Base-by-base conservation (phyloP, 2,888 invertebrate species). In the Agrochola macilenta region DNA sequence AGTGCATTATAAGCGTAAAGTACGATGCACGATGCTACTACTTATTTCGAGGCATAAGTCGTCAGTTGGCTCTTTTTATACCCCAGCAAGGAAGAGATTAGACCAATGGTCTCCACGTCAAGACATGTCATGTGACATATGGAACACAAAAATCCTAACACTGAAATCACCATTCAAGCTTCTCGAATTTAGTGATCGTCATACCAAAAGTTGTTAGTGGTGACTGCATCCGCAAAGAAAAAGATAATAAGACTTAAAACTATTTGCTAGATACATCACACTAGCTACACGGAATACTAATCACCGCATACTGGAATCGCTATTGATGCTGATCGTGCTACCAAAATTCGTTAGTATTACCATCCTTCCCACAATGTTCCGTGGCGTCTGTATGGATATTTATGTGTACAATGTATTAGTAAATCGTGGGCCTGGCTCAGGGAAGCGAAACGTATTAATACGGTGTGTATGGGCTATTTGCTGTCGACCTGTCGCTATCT, bases 371-470 rank as follows among this genome's bases (percentile, higher is more conserved):
- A 69, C 20, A 82, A 65, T 39, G 17, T 12, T 43, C 35, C 17
- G 7, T 57, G 54, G 43, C 20, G 52, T 69, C 14, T 60, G n/a
- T 54, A 60, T 52, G 30, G 61, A 30, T 74, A 79, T 83, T 79
- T 79, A 83, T 75, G 74, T 69, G 83, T 26, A 63, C 57, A 69
- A 70, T 84, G 76, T 63, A 73, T 80, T 66, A 69, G 63, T 68
- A 54, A 60, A 60, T 66, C 54, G 72, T 69, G 46, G 46, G 49
- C 14, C 12, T 23, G 66, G 73, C 43, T 81, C 26, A 68, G 65
- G 76, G 65, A 63, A 73, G 72, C 39, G 63, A 17, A 81, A 76
- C 76, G 65, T 61, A 80, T 83, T 83, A 84, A 84, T 81, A 81
- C 66, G 54, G 84, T 60, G 60, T 61, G 23, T 70, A 52, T 60